Evolutionary conservation across 2,797 vertebrate species (phyloP), one percentile per base, ranked within the genome.

Genomic region (Sebastiscus albofasciatus): DNA sequence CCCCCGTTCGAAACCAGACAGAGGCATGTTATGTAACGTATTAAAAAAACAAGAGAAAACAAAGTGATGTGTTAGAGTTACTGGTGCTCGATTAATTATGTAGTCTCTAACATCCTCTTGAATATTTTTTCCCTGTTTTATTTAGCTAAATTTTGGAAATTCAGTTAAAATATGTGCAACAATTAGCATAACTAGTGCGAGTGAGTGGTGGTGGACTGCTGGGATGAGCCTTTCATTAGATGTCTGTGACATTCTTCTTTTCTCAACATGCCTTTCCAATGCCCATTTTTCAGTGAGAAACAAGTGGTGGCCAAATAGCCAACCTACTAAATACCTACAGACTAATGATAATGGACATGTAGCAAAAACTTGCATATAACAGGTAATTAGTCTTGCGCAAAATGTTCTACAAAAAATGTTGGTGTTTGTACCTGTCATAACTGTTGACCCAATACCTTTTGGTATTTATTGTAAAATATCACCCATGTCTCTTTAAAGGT

Each of bases 1-100:
- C n/a, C 24, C 24, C 13, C 0, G 0, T 58, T 27, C 1, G 55
- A 27, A 58, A 58, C 24, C 0, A 60, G 0, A 60, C 58, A 18
- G 26, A 14, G 14, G 26, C 26, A 16, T 29, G 13, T 59, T 59
- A 4, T 46, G 42, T 46, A 46, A 46, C 7, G 16, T 46, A 46
- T 46, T 46, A 8, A 46, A 46, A 52, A 52, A 52, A 52, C 49
- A 52, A 52, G 18, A 52, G 49, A 0, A n/a, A 52, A 52, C 42
- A n/a, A 52, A 52, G 1, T 9, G 20, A 31, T 11, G 58, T 31
- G 18, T 11, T 33, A 5, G 29, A 60, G 58, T 60, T 31, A 60
- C 27, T 18, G 58, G 8, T 9, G 58, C 27, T 31, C 4, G 3
- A 31, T 31, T 18, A 10, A 60, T 29, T 58, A 18, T 58, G 14